Evolutionary conservation across 2,888 invertebrate species (phyloP), one percentile per base, ranked within the genome.

Genomic region (Agrotis segetum): DNA sequence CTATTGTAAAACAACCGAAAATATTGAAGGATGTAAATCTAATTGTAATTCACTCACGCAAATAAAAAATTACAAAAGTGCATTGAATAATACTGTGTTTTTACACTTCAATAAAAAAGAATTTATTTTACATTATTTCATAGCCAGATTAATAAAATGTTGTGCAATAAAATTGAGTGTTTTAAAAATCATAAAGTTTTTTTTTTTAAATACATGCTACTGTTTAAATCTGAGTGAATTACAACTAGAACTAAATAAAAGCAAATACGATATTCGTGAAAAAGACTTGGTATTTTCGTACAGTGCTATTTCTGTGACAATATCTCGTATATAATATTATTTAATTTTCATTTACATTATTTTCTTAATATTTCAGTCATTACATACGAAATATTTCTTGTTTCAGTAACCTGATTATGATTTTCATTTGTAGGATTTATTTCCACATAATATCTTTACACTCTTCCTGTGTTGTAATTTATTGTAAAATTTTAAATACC

Each of bases 1-100:
- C 56, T 78, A 78, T 71, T 73, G 56, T 81, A 72, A 77, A 34
- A 67, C 44, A 81, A 77, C 29, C 34, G n/a, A 80, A 74, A 56
- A 73, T 61, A 61, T 19, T 34, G 16, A 52, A 60, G 14, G 3
- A 16, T 19, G 21, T 59, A 11, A 53, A 60, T 67, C 67, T 60
- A 44, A 68, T 50, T 53, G 34, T 63, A 61, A 63, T 66, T 74
- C 55, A 79, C 50, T 19, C 3, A 29, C 29, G 3, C 16, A 60
- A 49, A 19, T 7, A 49, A 58, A 16, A 21, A 2, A 0, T n/a
- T 2, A 17, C 14, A 67, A 52, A 44, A 46, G 56, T 64, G 64
- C 13, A 63, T 52, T 46, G 34, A 44, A 62, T 13, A 47, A 47
- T 0, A 4, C 17, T 65, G 34, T 46, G 0, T 65, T 56, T 46